Conservation (phyloP, 2,113 vertebrate species). For the Peucedramus taeniatus region DNA sequence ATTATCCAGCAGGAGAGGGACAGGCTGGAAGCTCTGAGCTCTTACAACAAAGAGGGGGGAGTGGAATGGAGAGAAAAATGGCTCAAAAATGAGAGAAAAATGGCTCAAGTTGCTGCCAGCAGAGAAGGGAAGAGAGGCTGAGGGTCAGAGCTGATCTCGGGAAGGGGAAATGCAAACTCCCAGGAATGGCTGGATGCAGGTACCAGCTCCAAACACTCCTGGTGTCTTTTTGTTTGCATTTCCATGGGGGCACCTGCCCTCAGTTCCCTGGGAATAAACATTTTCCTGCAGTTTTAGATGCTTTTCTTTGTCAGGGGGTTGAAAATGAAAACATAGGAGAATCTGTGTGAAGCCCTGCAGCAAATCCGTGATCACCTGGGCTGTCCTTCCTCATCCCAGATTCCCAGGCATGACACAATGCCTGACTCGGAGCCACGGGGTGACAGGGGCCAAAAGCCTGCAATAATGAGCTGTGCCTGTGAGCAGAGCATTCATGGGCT, state of each 20-base stretch:
- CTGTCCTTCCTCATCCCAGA: not conserved
- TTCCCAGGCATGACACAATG: not conserved
- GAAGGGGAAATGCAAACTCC: not conserved
- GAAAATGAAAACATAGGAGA: not conserved
- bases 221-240: not conserved
- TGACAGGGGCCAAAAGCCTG: not conserved
- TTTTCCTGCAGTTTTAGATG: not conserved
- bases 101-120: not conserved
- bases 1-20: not conserved
- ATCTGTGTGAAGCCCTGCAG: not conserved
- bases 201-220: not conserved
- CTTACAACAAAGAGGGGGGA: not conserved
- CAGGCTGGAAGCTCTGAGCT: not conserved
- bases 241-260: not conserved
- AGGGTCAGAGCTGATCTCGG: not conserved
- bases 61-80: not conserved
- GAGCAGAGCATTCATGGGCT: not conserved
- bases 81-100: not conserved
- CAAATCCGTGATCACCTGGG: not conserved
- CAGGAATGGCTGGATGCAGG: not conserved
- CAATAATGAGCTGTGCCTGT: not conserved
- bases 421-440: not conserved
- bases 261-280: not conserved
- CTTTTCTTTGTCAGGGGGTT: not conserved
- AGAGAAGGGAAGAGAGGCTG: not conserved